Percentiles rank a stretch among this genome's conserved stretches.
phyloP scores from a whole-genome alignment of 2,113 vertebrate genomes.

The Nesogale talazaci region DNA sequence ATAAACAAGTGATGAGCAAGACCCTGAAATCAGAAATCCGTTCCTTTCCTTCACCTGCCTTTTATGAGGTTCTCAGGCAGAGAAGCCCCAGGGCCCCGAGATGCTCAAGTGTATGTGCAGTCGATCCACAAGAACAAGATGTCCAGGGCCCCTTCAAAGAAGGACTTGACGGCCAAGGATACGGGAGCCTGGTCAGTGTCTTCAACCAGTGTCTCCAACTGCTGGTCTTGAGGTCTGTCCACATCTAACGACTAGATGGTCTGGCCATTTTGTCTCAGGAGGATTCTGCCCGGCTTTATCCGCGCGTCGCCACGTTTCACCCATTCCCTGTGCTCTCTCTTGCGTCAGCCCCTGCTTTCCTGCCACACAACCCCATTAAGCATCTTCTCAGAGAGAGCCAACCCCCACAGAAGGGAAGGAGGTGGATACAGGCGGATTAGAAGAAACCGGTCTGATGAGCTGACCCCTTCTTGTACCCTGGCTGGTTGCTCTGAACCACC shows the following conservation, averaged over 20 bases:
- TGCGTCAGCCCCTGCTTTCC: neutral
- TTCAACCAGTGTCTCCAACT: neutral
- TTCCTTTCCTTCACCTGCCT: neutral
- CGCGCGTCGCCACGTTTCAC: neutral
- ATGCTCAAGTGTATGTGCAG: neutral
- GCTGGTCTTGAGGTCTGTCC: neutral
- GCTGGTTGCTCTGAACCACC: neutral
- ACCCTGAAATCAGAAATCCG: neutral
- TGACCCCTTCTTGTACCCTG: neutral
- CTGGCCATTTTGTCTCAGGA: neutral
- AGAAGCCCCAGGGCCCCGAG: neutral
- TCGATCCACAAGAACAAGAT: neutral
- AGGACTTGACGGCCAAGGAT: neutral
- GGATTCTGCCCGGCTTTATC: neutral
- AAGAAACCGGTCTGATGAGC: neutral
- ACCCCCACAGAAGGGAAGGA: neutral
- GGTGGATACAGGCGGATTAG: neutral
- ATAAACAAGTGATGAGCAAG: neutral
- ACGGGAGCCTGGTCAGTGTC: no score
- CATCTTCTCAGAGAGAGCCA: neutral
- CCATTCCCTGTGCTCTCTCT: neutral
- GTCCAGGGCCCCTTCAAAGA: neutral
- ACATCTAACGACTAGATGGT: neutral
- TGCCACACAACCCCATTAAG: neutral
- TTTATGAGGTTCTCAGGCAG: neutral